Evolutionary conservation across 2,113 vertebrate genomes (phyloP).

Genomic region (Eulemur macaco): DNA sequence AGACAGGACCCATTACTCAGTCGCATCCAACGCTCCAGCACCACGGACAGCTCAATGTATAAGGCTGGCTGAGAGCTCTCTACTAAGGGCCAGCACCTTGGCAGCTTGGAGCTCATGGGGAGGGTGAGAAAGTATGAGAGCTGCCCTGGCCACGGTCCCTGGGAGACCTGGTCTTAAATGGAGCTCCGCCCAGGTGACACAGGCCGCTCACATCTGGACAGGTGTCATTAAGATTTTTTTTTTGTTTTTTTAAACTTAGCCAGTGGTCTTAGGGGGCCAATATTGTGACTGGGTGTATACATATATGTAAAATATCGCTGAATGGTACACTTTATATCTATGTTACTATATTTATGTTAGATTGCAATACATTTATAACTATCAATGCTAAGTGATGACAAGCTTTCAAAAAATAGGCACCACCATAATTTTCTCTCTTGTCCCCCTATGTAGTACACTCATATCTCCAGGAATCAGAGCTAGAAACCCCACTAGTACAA

Average conservation of each 20-base stretch:
- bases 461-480: not conserved
- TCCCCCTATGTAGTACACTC: not conserved
- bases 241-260: not conserved
- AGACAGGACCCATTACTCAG: constrained; percentile 78
- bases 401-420: not conserved
- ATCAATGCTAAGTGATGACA: not conserved
- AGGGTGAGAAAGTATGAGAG: not conserved
- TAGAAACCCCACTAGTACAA: not conserved
- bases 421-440: not conserved
- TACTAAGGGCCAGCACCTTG: not conserved
- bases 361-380: not conserved
- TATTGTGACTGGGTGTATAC: not conserved
- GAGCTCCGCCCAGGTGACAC: not conserved
- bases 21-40: constrained; percentile 66
- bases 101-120: not conserved
- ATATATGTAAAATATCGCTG: not conserved
- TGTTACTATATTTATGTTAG: not conserved
- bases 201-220: not conserved
- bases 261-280: not conserved
- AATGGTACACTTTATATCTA: not conserved
- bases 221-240: not conserved
- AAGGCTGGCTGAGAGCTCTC: not conserved
- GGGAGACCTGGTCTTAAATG: not conserved
- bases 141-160: not conserved
- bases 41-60: not conserved